phyloP scores from a whole-genome alignment of 2,888 invertebrate genomes.

The Lithophane leautieri region DNA sequence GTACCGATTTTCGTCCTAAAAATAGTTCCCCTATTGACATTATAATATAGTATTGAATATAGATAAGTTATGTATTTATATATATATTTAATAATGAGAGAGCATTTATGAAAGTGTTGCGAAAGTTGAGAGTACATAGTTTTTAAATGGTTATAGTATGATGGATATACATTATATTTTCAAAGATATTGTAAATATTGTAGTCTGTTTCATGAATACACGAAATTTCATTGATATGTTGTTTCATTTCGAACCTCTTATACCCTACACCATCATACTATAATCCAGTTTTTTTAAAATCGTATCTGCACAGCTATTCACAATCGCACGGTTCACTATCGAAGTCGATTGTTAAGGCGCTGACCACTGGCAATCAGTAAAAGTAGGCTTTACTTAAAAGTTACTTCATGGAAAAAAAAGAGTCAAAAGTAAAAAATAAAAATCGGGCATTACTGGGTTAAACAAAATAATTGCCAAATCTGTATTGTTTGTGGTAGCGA shows the following conservation, averaged over 20 bases:
- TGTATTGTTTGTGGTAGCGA: too few species aligned
- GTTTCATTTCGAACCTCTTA: constrained; percentile 84
- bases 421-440: too few species aligned
- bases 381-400: too few species aligned
- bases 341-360: neutral
- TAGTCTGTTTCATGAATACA: constrained; percentile 79
- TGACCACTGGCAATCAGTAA: too few species aligned
- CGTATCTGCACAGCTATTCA: neutral
- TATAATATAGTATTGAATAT: constrained; percentile 31
- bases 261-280: constrained; percentile 87
- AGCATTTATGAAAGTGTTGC: constrained; percentile 47
- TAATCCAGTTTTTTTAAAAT: constrained; percentile 62
- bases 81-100: constrained; percentile 43
- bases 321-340: neutral
- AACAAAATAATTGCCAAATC: too few species aligned
- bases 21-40: constrained; percentile 2
- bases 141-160: constrained; percentile 84
- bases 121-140: constrained; percentile 34
- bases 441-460: too few species aligned
- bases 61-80: constrained; percentile 39
- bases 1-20: neutral
- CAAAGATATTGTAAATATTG: constrained; percentile 75
- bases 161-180: constrained; percentile 78
- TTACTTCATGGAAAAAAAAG: too few species aligned
- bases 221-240: constrained; percentile 74